These are phyloP conservation scores for Calidris pugnax DNA, from an alignment of 2,113 vertebrate genomes.

Conservation along the genomic window DNA sequence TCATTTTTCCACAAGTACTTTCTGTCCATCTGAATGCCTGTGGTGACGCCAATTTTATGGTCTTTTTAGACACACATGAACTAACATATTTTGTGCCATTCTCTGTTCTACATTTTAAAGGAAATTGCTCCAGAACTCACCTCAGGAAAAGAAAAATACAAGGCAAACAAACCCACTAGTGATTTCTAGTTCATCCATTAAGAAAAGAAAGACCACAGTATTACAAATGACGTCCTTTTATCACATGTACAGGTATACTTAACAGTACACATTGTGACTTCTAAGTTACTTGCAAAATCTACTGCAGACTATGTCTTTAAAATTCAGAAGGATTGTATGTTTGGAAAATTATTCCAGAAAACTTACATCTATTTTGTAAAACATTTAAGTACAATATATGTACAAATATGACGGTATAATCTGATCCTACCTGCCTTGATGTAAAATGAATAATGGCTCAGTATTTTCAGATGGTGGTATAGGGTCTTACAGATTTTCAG, in stretches of 20 bases:
- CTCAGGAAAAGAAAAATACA: not conserved
- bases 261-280: not conserved
- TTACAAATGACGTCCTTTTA: not conserved
- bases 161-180: not conserved
- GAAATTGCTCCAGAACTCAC: not conserved
- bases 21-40: not conserved
- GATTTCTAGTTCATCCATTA: not conserved
- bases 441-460: not conserved
- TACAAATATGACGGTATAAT: not conserved
- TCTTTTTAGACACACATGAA: not conserved
- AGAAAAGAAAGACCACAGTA: not conserved
- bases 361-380: not conserved
- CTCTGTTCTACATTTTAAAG: not conserved
- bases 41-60: not conserved
- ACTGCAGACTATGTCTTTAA: not conserved
- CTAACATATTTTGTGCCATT: not conserved
- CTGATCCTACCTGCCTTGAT: not conserved
- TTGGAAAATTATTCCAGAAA: not conserved
- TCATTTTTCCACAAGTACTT: not conserved
- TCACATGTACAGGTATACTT: not conserved
- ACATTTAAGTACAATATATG: not conserved
- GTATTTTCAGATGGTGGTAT: not conserved
- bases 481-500: not conserved
- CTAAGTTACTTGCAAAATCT: not conserved
- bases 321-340: not conserved